Evolutionary conservation across 2,888 invertebrate species (phyloP), one percentile per base, ranked within the genome.

Genomic region (Athalia circularis): DNA sequence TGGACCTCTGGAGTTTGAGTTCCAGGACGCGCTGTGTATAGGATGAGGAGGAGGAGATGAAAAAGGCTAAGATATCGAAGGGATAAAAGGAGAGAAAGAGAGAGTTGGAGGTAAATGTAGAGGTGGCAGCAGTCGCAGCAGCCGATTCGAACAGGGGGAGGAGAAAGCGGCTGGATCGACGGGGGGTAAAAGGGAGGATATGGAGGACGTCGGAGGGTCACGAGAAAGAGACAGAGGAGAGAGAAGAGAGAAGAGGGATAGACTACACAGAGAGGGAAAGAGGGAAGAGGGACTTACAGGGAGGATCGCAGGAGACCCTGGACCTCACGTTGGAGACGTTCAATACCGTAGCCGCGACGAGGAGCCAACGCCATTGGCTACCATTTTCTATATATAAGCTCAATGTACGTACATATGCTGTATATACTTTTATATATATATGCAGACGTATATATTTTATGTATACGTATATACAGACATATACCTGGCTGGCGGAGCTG

Each of bases 301-400:
- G 79, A 79, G 65, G 65, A 77, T 61, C 80, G 78, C 78, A 80
- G 84, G 83, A 86, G 86, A 85, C 84, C 29, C 87, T 86, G 88
- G 88, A 89, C 85, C 84, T 86, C 84, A 86, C 85, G 86, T 85
- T 86, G 87, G 86, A 88, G 89, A 89, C 89, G 89, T 89, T 89
- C 89, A 89, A 89, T 89, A 89, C 87, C 85, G 88, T 85, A 86
- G 85, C 87, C 82, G 81, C 83, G 84, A 85, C 85, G 85, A 80
- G 80, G 83, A 84, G 85, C 85, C 85, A 87, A 83, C 88, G 89
- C 89, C 87, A 89, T 89, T 90, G 89, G 89, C 88, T 88, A 88
- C 86, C 88, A 88, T 89, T 89, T 85, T 84, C 85, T 85, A 64
- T 76, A 79, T 80, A 79, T 70, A 29, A 29, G 29, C 13, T 52